These are phyloP conservation scores for Ricordea florida DNA, from an alignment of 92 coral and sea anemone species.

Conservation along the genomic window DNA sequence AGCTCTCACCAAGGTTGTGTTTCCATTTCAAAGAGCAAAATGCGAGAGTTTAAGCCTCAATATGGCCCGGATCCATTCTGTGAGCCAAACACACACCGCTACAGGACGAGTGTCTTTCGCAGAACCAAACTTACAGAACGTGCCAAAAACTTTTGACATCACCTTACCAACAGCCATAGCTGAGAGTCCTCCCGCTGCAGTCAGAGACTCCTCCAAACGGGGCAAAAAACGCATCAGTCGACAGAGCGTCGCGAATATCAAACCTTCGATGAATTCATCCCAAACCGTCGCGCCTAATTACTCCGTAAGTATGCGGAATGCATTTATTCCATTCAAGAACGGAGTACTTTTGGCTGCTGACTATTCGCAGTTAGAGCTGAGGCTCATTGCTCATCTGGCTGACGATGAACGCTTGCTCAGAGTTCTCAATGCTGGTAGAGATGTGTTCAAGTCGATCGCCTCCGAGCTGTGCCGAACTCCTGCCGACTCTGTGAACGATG, in stretches of 20 bases:
- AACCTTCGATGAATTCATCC: constrained; percentile 10
- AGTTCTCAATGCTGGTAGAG: constrained; percentile 89
- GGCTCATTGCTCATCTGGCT: constrained; percentile 96
- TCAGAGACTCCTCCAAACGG: constrained; percentile 37
- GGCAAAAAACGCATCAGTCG: constrained; percentile 34
- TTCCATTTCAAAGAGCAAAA: constrained; percentile 89
- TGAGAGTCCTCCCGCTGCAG: constrained; percentile 84
- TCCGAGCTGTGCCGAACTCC: constrained; percentile 82
- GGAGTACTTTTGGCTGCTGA: constrained; percentile 95
- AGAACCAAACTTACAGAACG: constrained; percentile 97
- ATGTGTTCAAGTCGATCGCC: constrained; percentile 97
- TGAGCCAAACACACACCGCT: constrained; percentile 87
- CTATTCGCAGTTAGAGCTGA: constrained; percentile 96
- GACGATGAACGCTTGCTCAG: constrained; percentile 80
- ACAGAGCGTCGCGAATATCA: constrained; percentile 16
- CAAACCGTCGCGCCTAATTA: constrained; percentile 55
- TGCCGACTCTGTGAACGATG: constrained; percentile 69
- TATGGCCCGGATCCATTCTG: constrained; percentile 85
- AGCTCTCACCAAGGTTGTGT: constrained; percentile 92
- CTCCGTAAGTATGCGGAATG: constrained; percentile 97
- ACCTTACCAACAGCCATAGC: constrained; percentile 81
- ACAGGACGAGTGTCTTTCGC: constrained; percentile 96
- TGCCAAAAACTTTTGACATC: constrained; percentile 93
- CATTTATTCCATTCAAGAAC: constrained; percentile 81
- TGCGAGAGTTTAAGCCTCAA: constrained; percentile 46